phyloP scores from a whole-genome alignment of 35 echinoderm and acorn worm species.

The Anneissia japonica region DNA sequence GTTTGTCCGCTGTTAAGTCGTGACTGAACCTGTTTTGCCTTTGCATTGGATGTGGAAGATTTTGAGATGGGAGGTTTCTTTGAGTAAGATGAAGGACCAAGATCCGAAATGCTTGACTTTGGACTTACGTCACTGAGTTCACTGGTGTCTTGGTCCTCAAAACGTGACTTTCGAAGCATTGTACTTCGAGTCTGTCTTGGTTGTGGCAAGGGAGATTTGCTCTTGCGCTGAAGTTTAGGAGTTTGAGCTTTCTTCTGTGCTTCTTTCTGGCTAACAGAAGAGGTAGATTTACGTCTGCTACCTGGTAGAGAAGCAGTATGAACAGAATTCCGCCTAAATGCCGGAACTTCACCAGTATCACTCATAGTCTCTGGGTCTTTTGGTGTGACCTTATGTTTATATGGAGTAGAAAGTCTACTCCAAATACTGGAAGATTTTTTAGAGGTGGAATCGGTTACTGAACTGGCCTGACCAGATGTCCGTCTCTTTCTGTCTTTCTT shows the following conservation, averaged over 20 bases:
- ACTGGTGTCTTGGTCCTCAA: slow-evolving; percentile 54
- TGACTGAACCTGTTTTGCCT: background rate
- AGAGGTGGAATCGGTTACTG: background rate
- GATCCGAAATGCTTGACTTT: slow-evolving; percentile 81
- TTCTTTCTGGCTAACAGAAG: slow-evolving; percentile 10
- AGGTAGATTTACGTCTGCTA: slow-evolving; percentile 27
- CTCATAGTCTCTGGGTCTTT: slow-evolving; percentile 34
- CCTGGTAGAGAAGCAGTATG: slow-evolving; percentile 58
- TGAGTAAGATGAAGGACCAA: background rate
- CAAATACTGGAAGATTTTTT: slow-evolving; percentile 30
- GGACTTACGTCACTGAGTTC: slow-evolving; percentile 74
- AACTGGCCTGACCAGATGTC: background rate
- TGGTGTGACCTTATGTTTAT: slow-evolving; percentile 66
- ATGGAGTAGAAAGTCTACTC: slow-evolving; percentile 74
- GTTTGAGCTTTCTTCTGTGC: slow-evolving; percentile 21
- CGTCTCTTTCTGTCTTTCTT: background rate
- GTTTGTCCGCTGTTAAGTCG: background rate
- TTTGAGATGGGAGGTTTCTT: background rate
- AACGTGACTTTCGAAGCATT: slow-evolving; percentile 71
- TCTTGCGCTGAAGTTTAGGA: slow-evolving; percentile 29
- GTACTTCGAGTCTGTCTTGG: slow-evolving; percentile 92
- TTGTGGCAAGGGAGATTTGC: slow-evolving; percentile 25
- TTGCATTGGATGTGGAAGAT: background rate
- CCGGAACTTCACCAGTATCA: slow-evolving; percentile 41
- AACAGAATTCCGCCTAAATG: slow-evolving; percentile 69